Evolutionary conservation across 2,113 vertebrate species (phyloP), one percentile per base, ranked within the genome.

Genomic region (Halcyon malimbica): DNA sequence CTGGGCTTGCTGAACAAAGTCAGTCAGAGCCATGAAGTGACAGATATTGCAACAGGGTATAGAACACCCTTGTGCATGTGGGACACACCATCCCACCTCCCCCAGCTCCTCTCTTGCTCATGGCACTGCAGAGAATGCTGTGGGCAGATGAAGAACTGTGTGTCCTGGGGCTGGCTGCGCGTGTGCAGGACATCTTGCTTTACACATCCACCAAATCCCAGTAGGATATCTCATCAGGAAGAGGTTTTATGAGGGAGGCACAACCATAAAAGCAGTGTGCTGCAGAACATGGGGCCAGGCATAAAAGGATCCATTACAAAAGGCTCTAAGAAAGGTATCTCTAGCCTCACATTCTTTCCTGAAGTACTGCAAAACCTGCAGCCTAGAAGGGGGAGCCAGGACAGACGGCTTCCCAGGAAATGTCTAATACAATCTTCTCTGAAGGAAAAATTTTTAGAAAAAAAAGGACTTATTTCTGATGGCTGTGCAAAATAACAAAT

Each of bases 141-240:
- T 0, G 2, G 69, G 53, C 20, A 89, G 51, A 37, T 0, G 7
- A 31, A 44, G 50, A 77, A 31, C 44, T 41, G 37, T 1, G 0
- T 6, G 13, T 78, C 24, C 84, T 67, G 41, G 50, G 13, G 39
- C 25, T 86, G 65, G 15, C 4, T 57, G 28, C 5, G 11, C 17
- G 11, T 0, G 15, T 31, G 56, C 51, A 79, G 77, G 62, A 93
- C 74, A 75, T 33, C 19, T 10, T 16, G 31, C 60, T 54, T 74
- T 31, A 75, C 0, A 3, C n/a, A 78, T 67, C 64, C 73, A 68
- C 60, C 81, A 78, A 82, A 76, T 60, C 74, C 74, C 64, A 0
- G 8, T 0, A 12, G 64, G 80, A 81, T 10, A 59, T 37, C 65
- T 71, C 0, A 1, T 75, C 78, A 83, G 75, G 41, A 60, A 73